Percentiles rank a stretch among this genome's conserved stretches.
Evolutionary conservation across 2,797 vertebrate genomes (phyloP).

Genomic region (Chelidonichthys spinosus): DNA sequence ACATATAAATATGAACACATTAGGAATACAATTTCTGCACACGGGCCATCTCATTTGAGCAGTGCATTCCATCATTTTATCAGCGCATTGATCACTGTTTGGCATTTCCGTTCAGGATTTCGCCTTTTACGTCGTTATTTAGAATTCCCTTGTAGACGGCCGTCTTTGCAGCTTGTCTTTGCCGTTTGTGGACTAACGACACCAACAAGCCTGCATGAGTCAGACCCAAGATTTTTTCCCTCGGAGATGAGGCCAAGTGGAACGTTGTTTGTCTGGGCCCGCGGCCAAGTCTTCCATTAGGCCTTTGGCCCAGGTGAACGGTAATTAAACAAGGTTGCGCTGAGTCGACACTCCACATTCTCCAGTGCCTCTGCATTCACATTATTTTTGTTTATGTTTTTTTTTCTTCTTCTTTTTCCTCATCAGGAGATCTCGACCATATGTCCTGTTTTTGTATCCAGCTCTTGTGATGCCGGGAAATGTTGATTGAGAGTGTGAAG

Average conservation of each 20-base stretch:
- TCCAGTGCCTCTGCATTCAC: constrained; percentile 62
- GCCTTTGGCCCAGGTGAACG: constrained; percentile 83
- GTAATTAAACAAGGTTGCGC: constrained; percentile 80
- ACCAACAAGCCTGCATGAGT: constrained; percentile 57
- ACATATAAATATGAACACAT: constrained; percentile 18
- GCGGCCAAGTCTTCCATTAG: constrained; percentile 85
- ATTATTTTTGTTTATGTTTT: constrained; percentile 74
- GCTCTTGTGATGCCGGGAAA: constrained; percentile 23
- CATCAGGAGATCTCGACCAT: constrained; percentile 45
- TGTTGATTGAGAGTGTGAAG: constrained; percentile 19
- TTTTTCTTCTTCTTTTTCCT: constrained; percentile 23
- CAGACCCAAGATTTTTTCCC: constrained; percentile 63
- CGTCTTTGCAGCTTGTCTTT: constrained; percentile 57
- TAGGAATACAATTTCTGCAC: background rate
- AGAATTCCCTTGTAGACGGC: constrained; percentile 51
- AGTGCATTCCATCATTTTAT: constrained; percentile 30
- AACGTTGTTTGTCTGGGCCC: constrained; percentile 82
- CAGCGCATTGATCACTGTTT: constrained; percentile 2
- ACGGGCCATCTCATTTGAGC: background rate
- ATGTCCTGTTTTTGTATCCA: constrained; percentile 39
- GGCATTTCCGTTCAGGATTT: constrained; percentile 17
- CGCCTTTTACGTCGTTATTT: constrained; percentile 22
- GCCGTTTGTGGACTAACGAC: constrained; percentile 44
- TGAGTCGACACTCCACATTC: constrained; percentile 74
- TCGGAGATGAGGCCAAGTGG: constrained; percentile 65